Percentiles rank a stretch among this genome's conserved stretches.
Evolutionary conservation across 2,888 invertebrate species (phyloP).

Genomic region (Netelia melanura): DNA sequence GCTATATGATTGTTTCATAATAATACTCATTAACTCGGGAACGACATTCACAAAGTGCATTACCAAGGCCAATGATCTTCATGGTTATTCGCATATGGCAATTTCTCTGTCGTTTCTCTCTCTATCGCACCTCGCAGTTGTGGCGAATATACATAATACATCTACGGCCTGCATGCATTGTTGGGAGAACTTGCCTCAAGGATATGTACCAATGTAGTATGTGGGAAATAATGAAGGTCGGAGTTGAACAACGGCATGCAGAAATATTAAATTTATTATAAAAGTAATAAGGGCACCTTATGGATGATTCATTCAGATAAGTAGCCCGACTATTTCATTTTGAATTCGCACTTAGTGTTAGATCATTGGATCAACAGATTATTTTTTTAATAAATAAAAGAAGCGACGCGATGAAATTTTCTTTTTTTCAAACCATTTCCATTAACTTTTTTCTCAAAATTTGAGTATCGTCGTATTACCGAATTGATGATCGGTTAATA

Average conservation of each 20-base stretch:
- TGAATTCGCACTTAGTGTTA: background rate
- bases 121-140: background rate
- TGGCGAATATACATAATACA: background rate
- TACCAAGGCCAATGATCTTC: conserved; percentile 16
- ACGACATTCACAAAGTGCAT: conserved; percentile 27
- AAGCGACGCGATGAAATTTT: no score
- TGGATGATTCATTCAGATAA: background rate
- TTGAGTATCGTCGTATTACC: no score
- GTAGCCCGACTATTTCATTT: background rate
- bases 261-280: background rate
- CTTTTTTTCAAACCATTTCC: no score
- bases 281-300: background rate
- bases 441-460: no score
- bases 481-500: no score
- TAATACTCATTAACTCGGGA: conserved; percentile 13
- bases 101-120: conserved; percentile 25
- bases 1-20: conserved; percentile 2
- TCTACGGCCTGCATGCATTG: background rate
- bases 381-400: no score
- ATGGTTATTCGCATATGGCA: conserved; percentile 31
- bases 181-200: background rate
- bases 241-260: background rate
- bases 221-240: background rate
- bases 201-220: background rate
- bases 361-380: background rate